Evolutionary conservation across 2,888 invertebrate species (phyloP).

Genomic region (Synergus gifuensis): DNA sequence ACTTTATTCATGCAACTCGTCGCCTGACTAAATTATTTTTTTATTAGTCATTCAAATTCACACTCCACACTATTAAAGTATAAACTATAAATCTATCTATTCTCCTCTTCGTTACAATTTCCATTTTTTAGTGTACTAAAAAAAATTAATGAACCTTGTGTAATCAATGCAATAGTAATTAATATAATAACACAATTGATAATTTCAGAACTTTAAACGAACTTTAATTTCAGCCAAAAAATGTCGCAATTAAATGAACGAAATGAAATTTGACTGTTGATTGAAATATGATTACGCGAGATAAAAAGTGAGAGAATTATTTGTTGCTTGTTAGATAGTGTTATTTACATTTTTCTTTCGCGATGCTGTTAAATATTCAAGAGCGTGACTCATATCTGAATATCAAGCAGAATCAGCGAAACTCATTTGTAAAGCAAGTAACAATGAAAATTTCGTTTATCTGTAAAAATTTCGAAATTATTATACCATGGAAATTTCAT

Average conservation of each 20-base stretch:
- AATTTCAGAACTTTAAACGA: too few species aligned
- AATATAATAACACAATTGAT: too few species aligned
- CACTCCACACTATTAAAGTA: too few species aligned
- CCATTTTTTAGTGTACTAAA: too few species aligned
- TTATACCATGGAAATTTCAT: background rate
- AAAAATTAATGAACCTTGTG: too few species aligned
- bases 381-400: background rate
- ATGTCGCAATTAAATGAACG: too few species aligned
- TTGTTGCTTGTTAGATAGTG: background rate
- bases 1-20: background rate
- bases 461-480: background rate
- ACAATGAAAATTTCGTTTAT: background rate
- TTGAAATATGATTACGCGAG: background rate
- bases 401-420: background rate
- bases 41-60: background rate
- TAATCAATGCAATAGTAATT: too few species aligned
- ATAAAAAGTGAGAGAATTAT: background rate
- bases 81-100: too few species aligned
- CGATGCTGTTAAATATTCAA: constrained; percentile 7
- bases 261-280: too few species aligned
- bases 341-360: background rate
- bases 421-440: background rate
- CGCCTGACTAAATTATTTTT: background rate
- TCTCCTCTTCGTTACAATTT: too few species aligned
- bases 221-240: too few species aligned